Base-by-base conservation (phyloP, 2,113 vertebrate species). In the Corythoichthys intestinalis region DNA sequence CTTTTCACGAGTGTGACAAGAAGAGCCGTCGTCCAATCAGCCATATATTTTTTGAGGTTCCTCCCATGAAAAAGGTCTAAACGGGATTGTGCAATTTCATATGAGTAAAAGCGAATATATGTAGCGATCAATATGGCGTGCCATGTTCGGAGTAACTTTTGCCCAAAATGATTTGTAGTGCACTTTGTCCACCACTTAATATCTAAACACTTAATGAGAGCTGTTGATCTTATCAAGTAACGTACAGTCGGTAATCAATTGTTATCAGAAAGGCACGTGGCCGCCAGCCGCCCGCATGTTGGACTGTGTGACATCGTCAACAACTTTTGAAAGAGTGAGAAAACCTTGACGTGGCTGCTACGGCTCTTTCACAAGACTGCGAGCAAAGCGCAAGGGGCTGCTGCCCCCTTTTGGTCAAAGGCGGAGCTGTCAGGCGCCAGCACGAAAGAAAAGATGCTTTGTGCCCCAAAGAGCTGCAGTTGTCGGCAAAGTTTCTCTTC, bases 391-490 rank as follows among this genome's bases (percentile, higher is more conserved):
- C 13, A 46, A 1, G 37, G 74, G 50, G 1, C 14, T 46, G 61
- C 62, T 58, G 66, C 61, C 58, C 39, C 65, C 57, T 70, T 49
- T 3, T 70, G 68, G 28, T 89, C 67, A 87, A 85, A 9, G 75
- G 77, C 41, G 70, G 69, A 66, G 75, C 79, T 85, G 75, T 85
- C 34, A 3, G 63, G 11, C 28, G 6, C 0, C 12, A 70, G 72
- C 56, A 89, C 86, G 89, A 89, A 86, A 34, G 87, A 53, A 89
- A 86, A 34, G 87, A 53, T 70, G 56, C 78, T 50, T 80, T 89
- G 81, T 87, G 70, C 1, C 0, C 0, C 58, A 74, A 78, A 63
- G 76, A 65, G 58, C 67, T 65, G 0, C 2, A 8, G 39, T 54
- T 44, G 68, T 76, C 64, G 60, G 28, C n/a, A 57, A 54, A 62